phyloP scores from a whole-genome alignment of 2,797 vertebrate genomes.

The Brachyrhaphis roseni region DNA sequence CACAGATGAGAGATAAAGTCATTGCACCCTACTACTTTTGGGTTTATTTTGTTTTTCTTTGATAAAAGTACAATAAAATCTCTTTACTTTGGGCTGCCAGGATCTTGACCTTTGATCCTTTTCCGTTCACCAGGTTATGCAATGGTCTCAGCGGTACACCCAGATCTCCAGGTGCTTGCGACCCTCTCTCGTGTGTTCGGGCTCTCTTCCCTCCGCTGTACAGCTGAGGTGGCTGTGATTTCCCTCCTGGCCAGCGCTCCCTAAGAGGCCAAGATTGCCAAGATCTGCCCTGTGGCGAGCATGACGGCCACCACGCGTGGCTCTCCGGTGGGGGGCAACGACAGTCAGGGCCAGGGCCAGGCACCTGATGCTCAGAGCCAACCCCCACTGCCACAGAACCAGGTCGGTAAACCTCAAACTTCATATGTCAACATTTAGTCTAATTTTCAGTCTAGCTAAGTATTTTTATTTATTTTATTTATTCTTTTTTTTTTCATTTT shows the following conservation, averaged over 20 bases:
- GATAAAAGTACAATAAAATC: not conserved
- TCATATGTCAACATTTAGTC: conserved; percentile 24
- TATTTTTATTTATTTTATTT: not conserved
- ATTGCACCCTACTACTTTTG: not conserved
- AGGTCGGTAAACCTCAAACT: conserved; percentile 80
- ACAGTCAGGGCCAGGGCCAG: conserved; percentile 95
- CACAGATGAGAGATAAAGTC: not conserved
- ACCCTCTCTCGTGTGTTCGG: conserved; percentile 92
- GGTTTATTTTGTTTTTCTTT: not conserved
- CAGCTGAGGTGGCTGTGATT: conserved; percentile 98
- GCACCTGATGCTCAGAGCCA: conserved; percentile 99
- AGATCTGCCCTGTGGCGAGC: conserved; percentile 99
- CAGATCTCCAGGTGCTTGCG: conserved; percentile 97
- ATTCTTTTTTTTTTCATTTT: conserved; percentile 15
- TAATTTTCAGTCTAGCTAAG: conserved; percentile 47
- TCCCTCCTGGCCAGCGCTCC: conserved; percentile 94
- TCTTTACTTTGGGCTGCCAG: not conserved
- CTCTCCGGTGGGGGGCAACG: conserved; percentile 99
- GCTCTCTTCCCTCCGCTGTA: conserved; percentile 93
- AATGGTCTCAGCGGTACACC: conserved; percentile 99
- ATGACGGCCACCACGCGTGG: conserved; percentile 99
- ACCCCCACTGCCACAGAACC: conserved; percentile 98
- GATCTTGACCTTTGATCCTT: conserved; percentile 53
- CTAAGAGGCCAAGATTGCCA: conserved; percentile 99
- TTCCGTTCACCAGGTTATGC: conserved; percentile 89